A percentile compares a stretch with the other conserved stretches of the same genome.
phyloP scores from a whole-genome alignment of 2,797 vertebrate genomes.

The Prionace glauca region DNA sequence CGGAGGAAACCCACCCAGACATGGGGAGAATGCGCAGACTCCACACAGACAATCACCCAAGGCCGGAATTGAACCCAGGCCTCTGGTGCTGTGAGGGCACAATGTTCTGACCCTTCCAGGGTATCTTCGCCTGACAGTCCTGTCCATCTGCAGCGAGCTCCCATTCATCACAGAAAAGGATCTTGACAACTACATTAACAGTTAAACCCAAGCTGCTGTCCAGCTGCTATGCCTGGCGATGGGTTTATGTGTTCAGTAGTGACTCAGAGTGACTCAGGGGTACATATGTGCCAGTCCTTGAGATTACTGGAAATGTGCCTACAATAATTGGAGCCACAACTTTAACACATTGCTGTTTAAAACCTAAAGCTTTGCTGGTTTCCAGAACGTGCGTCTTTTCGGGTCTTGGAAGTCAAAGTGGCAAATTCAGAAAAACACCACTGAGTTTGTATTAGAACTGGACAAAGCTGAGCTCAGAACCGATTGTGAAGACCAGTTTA shows the following conservation, averaged over 20 bases:
- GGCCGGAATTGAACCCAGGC: too few relatives aligned
- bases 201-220: background rate
- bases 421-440: background rate
- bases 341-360: background rate
- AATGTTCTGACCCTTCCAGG: background rate
- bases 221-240: background rate
- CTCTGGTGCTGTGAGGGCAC: background rate
- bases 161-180: background rate
- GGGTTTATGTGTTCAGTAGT: background rate
- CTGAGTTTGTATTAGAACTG: background rate
- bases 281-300: background rate
- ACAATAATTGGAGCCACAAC: background rate
- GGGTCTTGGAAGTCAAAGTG: background rate
- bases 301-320: background rate
- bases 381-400: background rate
- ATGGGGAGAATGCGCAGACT: too few relatives aligned
- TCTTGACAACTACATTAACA: background rate
- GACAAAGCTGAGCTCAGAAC: background rate
- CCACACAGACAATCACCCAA: too few relatives aligned
- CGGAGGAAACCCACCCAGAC: too few relatives aligned
- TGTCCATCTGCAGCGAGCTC: too few relatives aligned
- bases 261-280: background rate
- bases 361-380: background rate
- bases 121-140: too few relatives aligned
- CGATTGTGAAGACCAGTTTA: too few relatives aligned